Evolutionary conservation across 1,140 invertebrate species (phyloP).

Genomic region (Trichoplusia ni): DNA sequence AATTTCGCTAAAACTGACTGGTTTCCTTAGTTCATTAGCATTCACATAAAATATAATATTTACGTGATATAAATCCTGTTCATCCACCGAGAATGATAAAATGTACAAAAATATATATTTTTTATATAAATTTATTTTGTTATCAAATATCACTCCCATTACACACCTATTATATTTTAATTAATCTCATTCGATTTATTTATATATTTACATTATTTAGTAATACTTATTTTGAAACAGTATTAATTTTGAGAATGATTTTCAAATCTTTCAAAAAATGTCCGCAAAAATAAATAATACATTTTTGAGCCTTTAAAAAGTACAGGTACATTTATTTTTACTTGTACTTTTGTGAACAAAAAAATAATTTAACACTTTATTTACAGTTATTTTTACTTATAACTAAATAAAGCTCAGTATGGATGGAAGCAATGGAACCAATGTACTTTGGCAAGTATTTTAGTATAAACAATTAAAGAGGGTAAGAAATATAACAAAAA

Average conservation of each 20-base stretch:
- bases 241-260: slow-evolving; percentile 17
- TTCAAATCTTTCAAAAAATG: slow-evolving; percentile 9
- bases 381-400: slow-evolving; percentile 53
- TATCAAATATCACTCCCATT: slow-evolving; percentile 14
- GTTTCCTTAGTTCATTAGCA: slow-evolving; percentile 24
- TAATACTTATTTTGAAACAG: slow-evolving; percentile 28
- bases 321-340: not conserved
- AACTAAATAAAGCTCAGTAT: slow-evolving; percentile 63
- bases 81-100: slow-evolving; percentile 18
- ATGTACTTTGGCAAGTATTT: slow-evolving; percentile 18
- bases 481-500: slow-evolving; percentile 1
- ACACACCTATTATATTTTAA: slow-evolving; percentile 5
- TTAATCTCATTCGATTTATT: slow-evolving; percentile 29
- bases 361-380: slow-evolving; percentile 50
- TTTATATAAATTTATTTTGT: slow-evolving; percentile 13
- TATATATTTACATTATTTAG: slow-evolving; percentile 34
- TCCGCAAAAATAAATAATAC: not conserved
- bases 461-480: slow-evolving; percentile 10
- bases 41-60: slow-evolving; percentile 7
- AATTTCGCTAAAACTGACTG: slow-evolving; percentile 31
- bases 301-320: slow-evolving; percentile 1
- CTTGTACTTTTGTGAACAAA: slow-evolving; percentile 26
- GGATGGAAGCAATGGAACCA: slow-evolving; percentile 52
- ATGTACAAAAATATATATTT: slow-evolving; percentile 10
- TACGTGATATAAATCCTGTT: not conserved